Evolutionary conservation across 1,140 invertebrate species (phyloP), one percentile per base, ranked within the genome.

Genomic region (Drosophila insularis): DNA sequence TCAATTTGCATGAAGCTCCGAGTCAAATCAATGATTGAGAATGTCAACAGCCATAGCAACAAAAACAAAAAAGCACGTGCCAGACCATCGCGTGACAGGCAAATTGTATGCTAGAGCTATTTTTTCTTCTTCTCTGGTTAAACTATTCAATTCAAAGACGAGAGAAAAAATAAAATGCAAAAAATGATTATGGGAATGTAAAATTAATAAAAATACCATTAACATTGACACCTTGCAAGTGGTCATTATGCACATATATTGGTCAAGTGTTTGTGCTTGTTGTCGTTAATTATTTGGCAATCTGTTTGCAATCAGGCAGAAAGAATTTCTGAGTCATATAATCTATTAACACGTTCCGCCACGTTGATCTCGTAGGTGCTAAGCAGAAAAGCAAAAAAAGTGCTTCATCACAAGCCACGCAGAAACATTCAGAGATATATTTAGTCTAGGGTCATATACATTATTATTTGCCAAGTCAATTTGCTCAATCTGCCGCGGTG

Each of bases 191-290:
- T 37, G 10, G 35, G 43, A 19, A 58, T 58, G 31, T 10, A 58
- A 17, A 31, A 58, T 11, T 32, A 46, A 10, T 4, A 10, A 13
- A 13, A 43, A 37, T 19, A 19, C 60, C 46, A 19, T 54, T 76
- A 66, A 69, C 65, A 81, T 87, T 87, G 84, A 87, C 81, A 87
- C 81, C 78, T 81, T 63, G 14, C 27, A 40, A 70, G 53, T 71
- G 81, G 55, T 58, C 78, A 62, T 19, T 46, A 69, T 37, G 32
- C 10, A 10, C 8, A 10, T 50, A 70, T 76, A 77, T 68, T 60
- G 74, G 70, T 76, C 60, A 74, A 62, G 73, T 63, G 40, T 63
- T 39, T 31, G 17, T 1, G 3, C 63, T 19, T 65, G 76, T 68
- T 58, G 74, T 50, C 65, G 39, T 76, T 69, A 56, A 75, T 81